These are phyloP conservation scores for Julus scandinavius DNA, from an alignment of 2,888 invertebrate species.

Conservation along the genomic window DNA sequence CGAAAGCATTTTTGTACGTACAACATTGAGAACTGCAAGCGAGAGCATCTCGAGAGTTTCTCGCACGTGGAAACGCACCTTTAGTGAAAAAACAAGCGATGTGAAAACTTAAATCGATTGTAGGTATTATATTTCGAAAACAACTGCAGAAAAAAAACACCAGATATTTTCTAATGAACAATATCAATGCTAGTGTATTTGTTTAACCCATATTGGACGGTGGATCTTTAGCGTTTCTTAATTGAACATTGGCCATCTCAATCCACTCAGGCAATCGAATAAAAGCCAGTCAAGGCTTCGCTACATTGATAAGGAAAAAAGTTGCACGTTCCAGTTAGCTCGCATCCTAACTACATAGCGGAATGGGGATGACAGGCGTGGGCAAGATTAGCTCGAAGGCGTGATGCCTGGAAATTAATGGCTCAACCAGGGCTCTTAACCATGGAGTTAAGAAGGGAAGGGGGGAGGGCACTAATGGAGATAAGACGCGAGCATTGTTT, in stretches of 20 bases:
- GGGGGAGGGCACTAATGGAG: slow-evolving; percentile 3
- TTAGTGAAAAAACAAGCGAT: background rate
- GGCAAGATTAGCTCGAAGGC: slow-evolving; percentile 20
- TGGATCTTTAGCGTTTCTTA: background rate
- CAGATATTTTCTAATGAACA: background rate
- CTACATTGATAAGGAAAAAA: background rate
- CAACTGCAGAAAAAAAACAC: background rate
- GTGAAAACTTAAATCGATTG: background rate
- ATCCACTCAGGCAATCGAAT: slow-evolving; percentile 12
- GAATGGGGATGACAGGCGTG: slow-evolving; percentile 15
- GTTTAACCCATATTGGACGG: background rate
- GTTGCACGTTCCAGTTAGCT: background rate
- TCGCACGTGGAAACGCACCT: background rate
- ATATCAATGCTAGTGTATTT: background rate
- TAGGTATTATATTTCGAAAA: background rate
- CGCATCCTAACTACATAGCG: slow-evolving; percentile 8
- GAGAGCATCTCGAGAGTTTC: too few species aligned
- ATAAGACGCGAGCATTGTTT: slow-evolving; percentile 4
- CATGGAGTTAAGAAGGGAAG: slow-evolving; percentile 7
- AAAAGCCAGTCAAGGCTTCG: slow-evolving; percentile 27
- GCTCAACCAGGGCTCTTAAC: slow-evolving; percentile 46
- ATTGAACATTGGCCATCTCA: slow-evolving; percentile 31
- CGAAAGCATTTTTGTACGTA: too few species aligned
- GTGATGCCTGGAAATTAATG: slow-evolving; percentile 46
- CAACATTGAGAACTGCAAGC: too few species aligned